A percentile compares a stretch with the other conserved stretches of the same genome.
Conservation (phyloP, 2,113 vertebrate species). For the Chaetura pelagica region DNA sequence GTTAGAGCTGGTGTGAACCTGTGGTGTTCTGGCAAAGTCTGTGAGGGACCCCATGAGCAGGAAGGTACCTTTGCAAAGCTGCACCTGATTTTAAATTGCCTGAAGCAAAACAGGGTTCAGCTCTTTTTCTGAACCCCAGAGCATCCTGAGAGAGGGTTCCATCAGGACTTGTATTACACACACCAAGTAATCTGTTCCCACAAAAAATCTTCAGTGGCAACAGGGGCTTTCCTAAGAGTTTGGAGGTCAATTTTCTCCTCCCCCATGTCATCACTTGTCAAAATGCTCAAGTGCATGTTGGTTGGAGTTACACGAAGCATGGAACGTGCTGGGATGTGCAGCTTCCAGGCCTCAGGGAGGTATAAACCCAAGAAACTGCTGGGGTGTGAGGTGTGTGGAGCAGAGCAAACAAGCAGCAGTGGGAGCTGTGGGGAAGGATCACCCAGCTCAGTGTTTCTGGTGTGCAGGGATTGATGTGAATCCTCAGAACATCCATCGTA, state of each 20-base stretch:
- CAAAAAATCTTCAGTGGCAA: not conserved
- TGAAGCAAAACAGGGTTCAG: not conserved
- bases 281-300: not conserved
- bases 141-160: not conserved
- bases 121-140: not conserved
- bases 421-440: not conserved
- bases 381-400: not conserved
- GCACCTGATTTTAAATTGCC: not conserved
- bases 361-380: not conserved
- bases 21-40: not conserved
- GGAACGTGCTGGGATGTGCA: not conserved
- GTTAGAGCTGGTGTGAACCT: not conserved
- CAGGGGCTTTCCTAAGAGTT: not conserved
- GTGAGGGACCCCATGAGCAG: accelerated
- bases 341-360: not conserved
- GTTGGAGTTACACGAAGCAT: not conserved
- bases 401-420: not conserved
- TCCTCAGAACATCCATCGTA: not conserved
- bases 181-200: not conserved
- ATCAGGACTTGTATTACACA: not conserved
- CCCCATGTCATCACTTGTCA: not conserved
- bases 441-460: not conserved
- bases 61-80: not conserved
- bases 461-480: not conserved
- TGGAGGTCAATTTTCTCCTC: not conserved